Base-by-base conservation (phyloP, 2,888 invertebrate species). In the Drosophila monieri region DNA sequence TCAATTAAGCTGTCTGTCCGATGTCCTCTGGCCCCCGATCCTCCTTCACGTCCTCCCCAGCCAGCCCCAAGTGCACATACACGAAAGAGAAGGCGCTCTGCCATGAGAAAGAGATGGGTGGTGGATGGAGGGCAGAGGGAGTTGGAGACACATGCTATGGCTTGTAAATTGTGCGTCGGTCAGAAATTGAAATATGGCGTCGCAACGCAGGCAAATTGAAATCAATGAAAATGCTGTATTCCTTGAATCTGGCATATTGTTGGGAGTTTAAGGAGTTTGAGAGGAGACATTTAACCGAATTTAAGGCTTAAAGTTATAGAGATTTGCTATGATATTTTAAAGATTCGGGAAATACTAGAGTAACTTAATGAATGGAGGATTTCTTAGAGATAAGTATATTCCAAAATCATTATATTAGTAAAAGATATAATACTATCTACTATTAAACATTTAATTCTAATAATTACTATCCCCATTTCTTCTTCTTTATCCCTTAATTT, bases 111-210 rank as follows among this genome's bases (percentile, higher is more conserved):
- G 39, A 68, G 51, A 54, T 27, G 41, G 62, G 15, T 10, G 62
- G 15, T 10, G 51, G 10, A 37, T 27, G 46, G 18, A 43, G 47
- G 53, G 41, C 56, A 46, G 37, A 39, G 37, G 57, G 69, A 74
- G 70, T 75, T 85, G 86, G 86, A 78, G 73, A 73, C 88, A 83
- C 74, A 79, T 80, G 79, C 80, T 80, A 72, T 49, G 77, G 83
- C 85, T 76, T 79, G 81, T 77, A 85, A 88, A 86, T 74, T 80
- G 78, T 87, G 74, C 76, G 73, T 73, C 77, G 80, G 79, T 76
- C 85, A 80, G 76, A 77, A 87, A 73, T 79, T 84, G 88, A 87
- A 84, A 84, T 84, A 84, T 87, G 85, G 84, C 87, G 87, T 79
- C 84, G 74, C 79, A 61, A 73, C 66, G 72, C 74, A 74, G 76